Base-by-base conservation (phyloP, 1,140 invertebrate genomes). In the Trichonephila clavipes region DNA sequence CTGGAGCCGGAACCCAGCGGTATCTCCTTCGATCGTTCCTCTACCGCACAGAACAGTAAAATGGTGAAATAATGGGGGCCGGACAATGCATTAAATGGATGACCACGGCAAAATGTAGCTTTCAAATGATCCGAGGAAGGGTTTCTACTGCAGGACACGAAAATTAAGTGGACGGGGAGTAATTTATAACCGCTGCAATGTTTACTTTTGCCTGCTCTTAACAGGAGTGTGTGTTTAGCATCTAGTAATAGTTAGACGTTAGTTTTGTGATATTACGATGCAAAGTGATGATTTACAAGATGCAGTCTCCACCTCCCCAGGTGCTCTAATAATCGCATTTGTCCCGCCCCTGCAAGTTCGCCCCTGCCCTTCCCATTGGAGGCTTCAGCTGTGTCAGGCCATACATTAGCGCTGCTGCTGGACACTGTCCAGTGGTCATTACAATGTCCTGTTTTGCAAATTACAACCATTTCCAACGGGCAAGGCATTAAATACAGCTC, bases 261-360 rank as follows among this genome's bases (percentile, higher is more conserved):
- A 88, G 92, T 93, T 93, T 93, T 93, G 69, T 88, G 86, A 93
- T 88, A 93, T 93, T 93, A 87, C 81, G 82, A 87, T 61, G 91
- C 77, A 86, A 88, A 88, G 91, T 66, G 92, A 93, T 93, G 92
- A 93, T 93, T 93, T 93, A 93, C 86, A 93, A 93, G 92, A 93
- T 88, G 83, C 72, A 93, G 92, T 82, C 92, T 88, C 92, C 92
- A 85, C 40, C 64, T 82, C 85, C 92, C 92, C 92, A 93, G 92
- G 92, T 93, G 69, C 92, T 88, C 51, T 64, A 61, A 88, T 93
- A 93, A 93, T 93, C 92, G 69, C 59, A 93, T 93, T 93, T 93
- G 86, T 28, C 21, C 40, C 44, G 40, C 62, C 66, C 85, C 86
- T 83, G 61, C 86, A 86, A 59, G 44, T 51, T 21, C 44, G 40